Percentiles rank a stretch among this genome's conserved stretches.
phyloP scores from a whole-genome alignment of 2,797 vertebrate species.

The Oceanodroma leucorhoa region DNA sequence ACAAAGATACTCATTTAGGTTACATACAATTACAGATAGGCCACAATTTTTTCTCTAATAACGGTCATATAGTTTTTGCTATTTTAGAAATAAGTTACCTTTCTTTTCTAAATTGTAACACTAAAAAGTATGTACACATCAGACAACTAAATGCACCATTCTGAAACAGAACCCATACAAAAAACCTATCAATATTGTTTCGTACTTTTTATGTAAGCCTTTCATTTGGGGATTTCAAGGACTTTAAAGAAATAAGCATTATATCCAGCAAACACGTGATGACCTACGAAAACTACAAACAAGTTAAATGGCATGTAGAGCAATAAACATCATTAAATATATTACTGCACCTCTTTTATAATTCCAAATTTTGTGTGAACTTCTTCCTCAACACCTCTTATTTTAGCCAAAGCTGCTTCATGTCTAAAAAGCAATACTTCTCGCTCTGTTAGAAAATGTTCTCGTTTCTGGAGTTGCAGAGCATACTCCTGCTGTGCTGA shows the following conservation, averaged over 20 bases:
- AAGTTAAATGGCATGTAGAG: background rate
- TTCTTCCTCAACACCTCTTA: slow-evolving; percentile 80
- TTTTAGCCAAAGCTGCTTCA: slow-evolving; percentile 78
- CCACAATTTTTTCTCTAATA: background rate
- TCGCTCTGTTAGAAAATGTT: slow-evolving; percentile 71
- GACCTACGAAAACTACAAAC: background rate
- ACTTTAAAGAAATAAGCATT: background rate
- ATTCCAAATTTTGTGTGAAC: slow-evolving; percentile 73
- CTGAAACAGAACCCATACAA: background rate
- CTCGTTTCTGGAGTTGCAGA: slow-evolving; percentile 77
- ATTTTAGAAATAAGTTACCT: background rate
- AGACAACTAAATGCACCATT: background rate
- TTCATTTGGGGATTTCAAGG: background rate
- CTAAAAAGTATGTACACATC: background rate
- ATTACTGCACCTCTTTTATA: slow-evolving; percentile 73
- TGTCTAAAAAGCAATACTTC: slow-evolving; percentile 80
- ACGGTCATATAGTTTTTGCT: background rate
- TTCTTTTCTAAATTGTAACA: background rate
- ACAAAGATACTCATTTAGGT: background rate
- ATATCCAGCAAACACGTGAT: background rate
- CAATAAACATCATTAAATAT: background rate
- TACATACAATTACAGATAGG: background rate
- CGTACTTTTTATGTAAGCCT: background rate
- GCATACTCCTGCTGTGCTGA: slow-evolving; percentile 81
- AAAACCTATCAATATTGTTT: background rate